Evolutionary conservation across 2,797 vertebrate species (phyloP), one percentile per base, ranked within the genome.

Genomic region (Danionella dracula): DNA sequence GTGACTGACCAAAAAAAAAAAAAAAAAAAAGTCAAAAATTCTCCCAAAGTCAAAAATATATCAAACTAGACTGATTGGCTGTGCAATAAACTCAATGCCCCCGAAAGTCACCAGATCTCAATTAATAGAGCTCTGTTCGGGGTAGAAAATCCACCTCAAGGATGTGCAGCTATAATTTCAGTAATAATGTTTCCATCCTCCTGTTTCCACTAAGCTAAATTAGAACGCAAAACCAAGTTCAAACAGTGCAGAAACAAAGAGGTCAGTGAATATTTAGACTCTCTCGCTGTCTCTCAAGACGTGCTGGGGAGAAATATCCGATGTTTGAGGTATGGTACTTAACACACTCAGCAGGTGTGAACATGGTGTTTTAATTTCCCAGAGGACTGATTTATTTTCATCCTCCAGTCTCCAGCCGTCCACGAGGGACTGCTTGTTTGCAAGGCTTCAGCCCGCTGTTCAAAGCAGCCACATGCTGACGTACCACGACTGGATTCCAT

Each of bases 281-380:
- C 23, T 27, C 23, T 27, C 23, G 3, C 3, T 6, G 23, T 6
- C 45, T 19, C 19, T 48, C 8, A 16, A 53, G 17, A 32, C 29
- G 12, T 53, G 49, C 53, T 38, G 42, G 29, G 44, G 34, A 45
- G 32, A 63, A 62, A 62, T 15, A 16, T 21, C 38, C 31, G 49
- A 61, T 42, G 48, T 59, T 40, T 19, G 44, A 23, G 32, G 21
- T 59, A 27, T 58, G 37, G 58, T 63, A 49, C 53, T 21, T 51
- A 32, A 49, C 46, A 63, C 38, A 56, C 50, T 59, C 74, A 40
- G 51, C 21, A 40, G 55, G 46, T 66, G 21, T 64, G 53, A 64
- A 64, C 15, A 37, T 1, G 31, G 37, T 11, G 10, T 50, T 70
- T 46, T 46, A 59, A 51, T 70, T 75, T 72, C 70, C 68, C 59